Conservation (phyloP, 2,113 vertebrate species). For the Hipposideros armiger region DNA sequence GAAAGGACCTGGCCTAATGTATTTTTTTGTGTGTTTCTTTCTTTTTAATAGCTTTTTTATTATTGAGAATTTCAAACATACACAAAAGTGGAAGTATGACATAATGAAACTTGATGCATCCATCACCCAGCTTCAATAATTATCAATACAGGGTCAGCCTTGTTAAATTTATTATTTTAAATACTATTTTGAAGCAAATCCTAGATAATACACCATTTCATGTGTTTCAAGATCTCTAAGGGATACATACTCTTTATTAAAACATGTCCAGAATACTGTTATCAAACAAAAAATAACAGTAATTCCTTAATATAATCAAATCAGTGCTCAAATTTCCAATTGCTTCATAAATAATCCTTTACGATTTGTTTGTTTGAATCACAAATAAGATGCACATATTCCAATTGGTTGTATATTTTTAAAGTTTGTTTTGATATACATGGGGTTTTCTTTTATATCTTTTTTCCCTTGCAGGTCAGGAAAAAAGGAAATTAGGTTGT, state of each 20-base stretch:
- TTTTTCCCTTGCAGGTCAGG: background rate
- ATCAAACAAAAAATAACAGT: background rate
- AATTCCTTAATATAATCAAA: background rate
- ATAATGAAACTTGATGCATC: background rate
- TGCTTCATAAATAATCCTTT: constrained; percentile 15
- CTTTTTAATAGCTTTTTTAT: background rate
- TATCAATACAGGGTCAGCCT: background rate
- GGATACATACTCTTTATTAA: background rate
- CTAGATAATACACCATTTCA: background rate
- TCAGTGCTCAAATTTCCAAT: background rate
- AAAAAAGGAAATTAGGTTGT: background rate
- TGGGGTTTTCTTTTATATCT: background rate
- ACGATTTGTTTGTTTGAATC: background rate
- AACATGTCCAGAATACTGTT: background rate
- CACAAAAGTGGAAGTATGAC: background rate
- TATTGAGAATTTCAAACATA: background rate
- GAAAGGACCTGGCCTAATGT: background rate
- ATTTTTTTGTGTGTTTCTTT: background rate
- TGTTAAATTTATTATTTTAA: background rate
- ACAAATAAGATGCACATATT: background rate
- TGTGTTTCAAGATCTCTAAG: constrained; percentile 7
- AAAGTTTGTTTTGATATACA: background rate
- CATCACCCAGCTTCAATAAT: background rate
- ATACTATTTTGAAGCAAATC: constrained; percentile 7
- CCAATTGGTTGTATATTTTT: background rate